A percentile compares a stretch with the other conserved stretches of the same genome.
phyloP scores from a whole-genome alignment of 2,888 invertebrate species.

The Cistogaster globosa region DNA sequence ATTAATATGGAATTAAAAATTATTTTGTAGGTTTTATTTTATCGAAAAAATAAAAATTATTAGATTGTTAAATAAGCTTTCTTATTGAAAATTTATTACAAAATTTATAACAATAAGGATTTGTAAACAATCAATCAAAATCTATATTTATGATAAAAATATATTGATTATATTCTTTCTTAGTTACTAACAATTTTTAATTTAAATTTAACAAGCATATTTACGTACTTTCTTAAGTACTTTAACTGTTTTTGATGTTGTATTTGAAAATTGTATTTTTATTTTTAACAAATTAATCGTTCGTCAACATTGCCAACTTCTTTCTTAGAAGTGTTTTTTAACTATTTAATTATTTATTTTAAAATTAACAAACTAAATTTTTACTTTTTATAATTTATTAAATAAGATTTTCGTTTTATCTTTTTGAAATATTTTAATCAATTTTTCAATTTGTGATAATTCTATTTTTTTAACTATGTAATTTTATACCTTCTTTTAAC shows the following conservation, averaged over 20 bases:
- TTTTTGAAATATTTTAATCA: not conserved
- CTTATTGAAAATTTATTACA: constrained; percentile 19
- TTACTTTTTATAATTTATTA: no score
- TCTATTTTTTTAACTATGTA: not conserved
- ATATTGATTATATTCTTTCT: constrained; percentile 4
- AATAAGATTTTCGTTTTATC: no score
- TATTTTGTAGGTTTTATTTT: no score
- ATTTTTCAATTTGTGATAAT: no score
- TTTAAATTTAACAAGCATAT: not conserved
- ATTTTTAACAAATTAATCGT: constrained; percentile 31
- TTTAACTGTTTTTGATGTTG: constrained; percentile 1
- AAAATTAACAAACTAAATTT: not conserved
- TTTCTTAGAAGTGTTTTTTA: constrained; percentile 51
- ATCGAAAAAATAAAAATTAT: not conserved
- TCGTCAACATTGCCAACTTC: constrained; percentile 64
- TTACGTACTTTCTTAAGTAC: not conserved
- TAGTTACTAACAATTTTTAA: constrained; percentile 27
- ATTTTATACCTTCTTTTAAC: not conserved
- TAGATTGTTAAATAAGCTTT: constrained; percentile 39
- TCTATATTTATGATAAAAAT: constrained; percentile 34
- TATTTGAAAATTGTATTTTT: constrained; percentile 4
- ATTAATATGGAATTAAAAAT: constrained; percentile 31
- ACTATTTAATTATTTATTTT: constrained; percentile 33
- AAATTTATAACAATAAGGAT: not conserved
- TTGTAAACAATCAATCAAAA: constrained; percentile 56